Evolutionary conservation across 2,888 invertebrate genomes (phyloP).

Genomic region (Spodoptera exigua): DNA sequence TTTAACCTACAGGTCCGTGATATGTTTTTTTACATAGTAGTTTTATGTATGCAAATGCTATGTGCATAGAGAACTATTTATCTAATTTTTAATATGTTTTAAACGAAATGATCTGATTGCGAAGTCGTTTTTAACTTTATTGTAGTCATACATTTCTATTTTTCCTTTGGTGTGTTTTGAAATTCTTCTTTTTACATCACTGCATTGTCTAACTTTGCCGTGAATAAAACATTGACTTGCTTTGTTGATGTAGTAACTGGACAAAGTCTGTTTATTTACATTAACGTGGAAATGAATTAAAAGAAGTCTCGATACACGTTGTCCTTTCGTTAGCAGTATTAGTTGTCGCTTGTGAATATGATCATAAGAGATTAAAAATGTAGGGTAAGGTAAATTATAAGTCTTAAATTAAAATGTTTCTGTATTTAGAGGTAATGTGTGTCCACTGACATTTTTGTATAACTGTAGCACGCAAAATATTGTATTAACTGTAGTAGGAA

Average conservation of each 20-base stretch:
- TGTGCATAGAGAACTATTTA: constrained; percentile 71
- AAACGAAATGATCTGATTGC: constrained; percentile 70
- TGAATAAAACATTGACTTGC: constrained; percentile 29
- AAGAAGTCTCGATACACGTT: constrained; percentile 33
- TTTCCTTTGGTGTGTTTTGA: constrained; percentile 78
- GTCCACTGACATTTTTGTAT: constrained; percentile 29
- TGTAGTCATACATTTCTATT: constrained; percentile 66
- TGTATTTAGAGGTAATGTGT: constrained; percentile 40
- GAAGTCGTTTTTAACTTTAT: constrained; percentile 53
- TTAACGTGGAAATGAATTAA: constrained; percentile 26
- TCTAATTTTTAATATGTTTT: constrained; percentile 70
- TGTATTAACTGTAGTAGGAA: constrained; percentile 9
- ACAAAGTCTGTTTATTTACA: constrained; percentile 51
- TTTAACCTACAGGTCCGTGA: constrained; percentile 76
- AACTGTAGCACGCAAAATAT: constrained; percentile 17
- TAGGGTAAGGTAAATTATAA: constrained; percentile 61
- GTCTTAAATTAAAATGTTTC: constrained; percentile 36
- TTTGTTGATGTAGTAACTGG: constrained; percentile 41
- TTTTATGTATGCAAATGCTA: constrained; percentile 64
- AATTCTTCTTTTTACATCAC: constrained; percentile 29
- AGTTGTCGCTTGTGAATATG: constrained; percentile 69
- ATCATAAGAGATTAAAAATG: constrained; percentile 62
- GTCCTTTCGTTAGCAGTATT: constrained; percentile 71
- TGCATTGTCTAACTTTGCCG: constrained; percentile 45
- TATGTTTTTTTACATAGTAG: constrained; percentile 67